Percentiles rank a stretch among this genome's conserved stretches.
Conservation (phyloP, 2,797 vertebrate species). For the Lycodopsis pacificus region DNA sequence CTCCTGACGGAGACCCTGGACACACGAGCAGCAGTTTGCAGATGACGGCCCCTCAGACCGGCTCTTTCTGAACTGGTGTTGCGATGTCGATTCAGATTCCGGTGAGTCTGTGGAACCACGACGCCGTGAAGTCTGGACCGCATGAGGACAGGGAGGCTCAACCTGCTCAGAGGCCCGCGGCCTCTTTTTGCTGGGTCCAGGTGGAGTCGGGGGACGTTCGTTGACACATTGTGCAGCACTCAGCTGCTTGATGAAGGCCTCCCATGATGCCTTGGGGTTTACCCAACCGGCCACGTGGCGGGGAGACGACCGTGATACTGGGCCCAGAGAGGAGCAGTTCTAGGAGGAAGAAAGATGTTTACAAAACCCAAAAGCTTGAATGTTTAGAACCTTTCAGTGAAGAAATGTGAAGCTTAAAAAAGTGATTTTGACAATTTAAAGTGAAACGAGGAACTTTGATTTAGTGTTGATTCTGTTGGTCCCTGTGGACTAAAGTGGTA, state of each 20-base stretch:
- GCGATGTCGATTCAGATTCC: background rate
- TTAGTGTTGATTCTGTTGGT: background rate
- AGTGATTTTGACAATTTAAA: background rate
- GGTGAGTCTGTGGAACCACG: conserved; percentile 6
- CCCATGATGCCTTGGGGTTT: conserved; percentile 86
- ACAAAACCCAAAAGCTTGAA: background rate
- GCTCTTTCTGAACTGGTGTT: background rate
- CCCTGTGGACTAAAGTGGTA: too few species aligned
- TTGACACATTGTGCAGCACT: conserved; percentile 17
- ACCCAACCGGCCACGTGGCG: conserved; percentile 87
- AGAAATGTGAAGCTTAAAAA: background rate
- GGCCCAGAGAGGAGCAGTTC: conserved; percentile 52
- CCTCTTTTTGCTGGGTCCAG: conserved; percentile 71
- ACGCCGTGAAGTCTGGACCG: background rate
- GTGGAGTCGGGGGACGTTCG: conserved; percentile 18
- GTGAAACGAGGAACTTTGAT: background rate
- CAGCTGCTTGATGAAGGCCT: conserved; percentile 83
- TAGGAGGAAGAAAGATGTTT: conserved; percentile 42
- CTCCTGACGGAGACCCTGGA: background rate
- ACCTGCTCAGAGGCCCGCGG: conserved; percentile 38
- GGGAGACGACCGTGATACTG: conserved; percentile 53
- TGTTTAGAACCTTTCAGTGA: background rate
- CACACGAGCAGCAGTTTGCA: background rate
- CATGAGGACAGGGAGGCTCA: background rate
- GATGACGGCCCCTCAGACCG: background rate